A percentile compares a stretch with the other conserved stretches of the same genome.
Evolutionary conservation across 1,140 invertebrate genomes (phyloP).

Genomic region (Drosophila fuyamai): DNA sequence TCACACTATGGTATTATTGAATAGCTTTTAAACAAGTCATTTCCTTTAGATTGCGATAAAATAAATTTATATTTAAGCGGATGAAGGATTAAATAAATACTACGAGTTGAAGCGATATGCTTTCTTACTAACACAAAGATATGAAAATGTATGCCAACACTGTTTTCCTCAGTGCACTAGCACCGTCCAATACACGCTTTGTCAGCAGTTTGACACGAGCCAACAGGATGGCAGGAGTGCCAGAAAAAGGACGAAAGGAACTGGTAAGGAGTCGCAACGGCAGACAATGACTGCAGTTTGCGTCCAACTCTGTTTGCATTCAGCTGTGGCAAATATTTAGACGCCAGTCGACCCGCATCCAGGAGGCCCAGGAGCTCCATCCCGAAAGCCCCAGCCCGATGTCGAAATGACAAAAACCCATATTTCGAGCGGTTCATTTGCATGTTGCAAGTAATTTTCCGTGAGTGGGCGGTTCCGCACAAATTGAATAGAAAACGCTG

Average conservation of each 20-base stretch:
- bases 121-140: no score
- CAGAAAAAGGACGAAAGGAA: neutral
- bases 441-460: constrained; percentile 35
- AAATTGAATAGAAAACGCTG: constrained; percentile 21
- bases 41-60: no score
- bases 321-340: constrained; percentile 50
- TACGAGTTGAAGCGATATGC: no score
- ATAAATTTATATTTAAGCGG: no score
- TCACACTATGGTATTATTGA: no score
- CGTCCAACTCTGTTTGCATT: constrained; percentile 30
- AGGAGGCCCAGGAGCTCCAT: neutral
- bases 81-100: no score
- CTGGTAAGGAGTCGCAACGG: neutral
- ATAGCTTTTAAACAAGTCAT: no score
- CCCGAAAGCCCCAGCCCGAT: neutral
- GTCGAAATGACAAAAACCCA: neutral
- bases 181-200: neutral
- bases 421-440: constrained; percentile 11
- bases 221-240: neutral
- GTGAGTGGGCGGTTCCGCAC: constrained; percentile 4
- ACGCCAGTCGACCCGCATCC: constrained; percentile 11
- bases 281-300: constrained; percentile 35
- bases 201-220: constrained; percentile 19
- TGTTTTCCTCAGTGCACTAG: neutral
- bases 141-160: neutral